These are phyloP conservation scores for Eudyptes chrysolophus DNA, from an alignment of 2,113 vertebrate genomes.

Conservation along the genomic window DNA sequence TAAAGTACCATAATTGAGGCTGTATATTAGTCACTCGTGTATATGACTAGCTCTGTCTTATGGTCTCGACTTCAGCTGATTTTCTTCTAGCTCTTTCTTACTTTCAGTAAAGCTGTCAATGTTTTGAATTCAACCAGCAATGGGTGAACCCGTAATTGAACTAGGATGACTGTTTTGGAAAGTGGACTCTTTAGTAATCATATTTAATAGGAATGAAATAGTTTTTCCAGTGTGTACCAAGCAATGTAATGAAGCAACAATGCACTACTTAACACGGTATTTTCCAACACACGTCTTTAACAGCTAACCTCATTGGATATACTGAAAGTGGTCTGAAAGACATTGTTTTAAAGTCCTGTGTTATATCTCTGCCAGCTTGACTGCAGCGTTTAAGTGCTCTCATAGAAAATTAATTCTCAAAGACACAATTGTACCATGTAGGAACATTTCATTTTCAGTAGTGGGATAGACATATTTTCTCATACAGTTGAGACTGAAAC, in stretches of 20 bases:
- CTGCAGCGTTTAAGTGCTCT: neutral
- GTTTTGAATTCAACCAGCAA: neutral
- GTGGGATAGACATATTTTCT: neutral
- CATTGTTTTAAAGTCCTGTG: neutral
- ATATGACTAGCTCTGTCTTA: neutral
- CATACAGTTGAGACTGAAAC: neutral
- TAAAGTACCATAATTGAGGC: neutral
- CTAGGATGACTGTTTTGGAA: neutral
- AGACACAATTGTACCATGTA: neutral
- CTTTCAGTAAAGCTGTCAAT: neutral
- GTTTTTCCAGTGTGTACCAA: neutral
- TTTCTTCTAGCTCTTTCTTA: neutral
- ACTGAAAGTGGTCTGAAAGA: neutral
- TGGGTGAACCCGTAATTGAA: slow-evolving; percentile 6
- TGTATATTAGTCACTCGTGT: neutral
- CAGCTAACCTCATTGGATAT: neutral
- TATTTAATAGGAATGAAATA: neutral
- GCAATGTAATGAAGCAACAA: neutral
- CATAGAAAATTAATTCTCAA: neutral
- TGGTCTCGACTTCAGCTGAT: neutral
- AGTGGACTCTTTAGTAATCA: neutral
- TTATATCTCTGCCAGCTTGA: neutral
- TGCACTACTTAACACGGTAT: neutral
- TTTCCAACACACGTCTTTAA: neutral
- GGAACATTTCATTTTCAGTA: neutral